These are phyloP conservation scores for Zonitis immaculata DNA, from an alignment of 2,888 invertebrate species.

Conservation along the genomic window DNA sequence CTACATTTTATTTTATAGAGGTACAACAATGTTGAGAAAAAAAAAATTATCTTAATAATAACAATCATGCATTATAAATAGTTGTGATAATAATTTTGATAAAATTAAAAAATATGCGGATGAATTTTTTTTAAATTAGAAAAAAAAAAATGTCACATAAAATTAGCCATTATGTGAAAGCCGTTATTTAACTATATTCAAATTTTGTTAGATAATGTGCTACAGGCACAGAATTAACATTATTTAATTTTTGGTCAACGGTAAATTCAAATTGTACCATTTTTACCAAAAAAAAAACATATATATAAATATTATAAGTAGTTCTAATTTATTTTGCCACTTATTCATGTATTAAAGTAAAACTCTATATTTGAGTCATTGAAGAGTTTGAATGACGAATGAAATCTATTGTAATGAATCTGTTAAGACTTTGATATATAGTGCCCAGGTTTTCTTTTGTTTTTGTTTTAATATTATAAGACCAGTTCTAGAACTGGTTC, in stretches of 20 bases:
- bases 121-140: too few relatives aligned
- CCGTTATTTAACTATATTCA: neutral
- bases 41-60: neutral
- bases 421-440: constrained; percentile 26
- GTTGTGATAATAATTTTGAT: neutral
- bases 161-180: neutral
- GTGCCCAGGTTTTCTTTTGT: constrained; percentile 16
- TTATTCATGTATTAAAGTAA: too few relatives aligned
- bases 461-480: constrained; percentile 21
- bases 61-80: neutral
- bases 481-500: constrained; percentile 37
- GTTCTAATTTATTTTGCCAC: too few relatives aligned
- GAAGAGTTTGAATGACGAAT: too few relatives aligned
- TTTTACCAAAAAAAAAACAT: too few relatives aligned
- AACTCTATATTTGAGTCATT: too few relatives aligned
- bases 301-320: too few relatives aligned
- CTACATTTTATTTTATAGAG: neutral
- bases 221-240: neutral
- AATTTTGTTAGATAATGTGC: neutral
- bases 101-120: too few relatives aligned
- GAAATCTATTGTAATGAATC: too few relatives aligned
- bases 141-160: neutral
- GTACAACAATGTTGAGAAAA: neutral
- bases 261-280: too few relatives aligned
- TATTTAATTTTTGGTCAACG: neutral